Conservation (phyloP, 2,888 invertebrate genomes). For the Caenorhabditis auriculariae region DNA sequence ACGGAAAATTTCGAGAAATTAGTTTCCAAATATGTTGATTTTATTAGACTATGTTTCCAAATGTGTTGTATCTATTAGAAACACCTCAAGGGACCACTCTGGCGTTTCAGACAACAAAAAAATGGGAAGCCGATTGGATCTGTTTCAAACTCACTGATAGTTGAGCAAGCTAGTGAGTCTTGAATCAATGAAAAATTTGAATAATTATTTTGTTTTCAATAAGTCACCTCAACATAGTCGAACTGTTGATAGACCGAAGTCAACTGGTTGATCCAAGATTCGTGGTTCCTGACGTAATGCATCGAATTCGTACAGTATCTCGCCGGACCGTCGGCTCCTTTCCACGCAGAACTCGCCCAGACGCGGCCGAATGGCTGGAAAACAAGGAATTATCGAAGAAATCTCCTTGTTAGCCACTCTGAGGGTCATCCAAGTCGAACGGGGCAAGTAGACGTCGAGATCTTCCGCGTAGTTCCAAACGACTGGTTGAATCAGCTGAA, state of each 20-base stretch:
- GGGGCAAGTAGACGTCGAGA: slow-evolving; percentile 55
- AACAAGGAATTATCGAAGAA: slow-evolving; percentile 1
- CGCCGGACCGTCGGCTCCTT: slow-evolving; percentile 69
- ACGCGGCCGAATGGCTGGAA: slow-evolving; percentile 71
- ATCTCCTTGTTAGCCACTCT: slow-evolving; percentile 14
- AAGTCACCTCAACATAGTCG: slow-evolving; percentile 46
- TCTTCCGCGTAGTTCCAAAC: slow-evolving; percentile 63
- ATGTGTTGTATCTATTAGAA: no score
- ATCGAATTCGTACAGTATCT: slow-evolving; percentile 65
- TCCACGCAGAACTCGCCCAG: slow-evolving; percentile 78
- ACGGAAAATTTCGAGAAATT: no score
- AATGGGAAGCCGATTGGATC: background rate
- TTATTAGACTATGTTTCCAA: no score
- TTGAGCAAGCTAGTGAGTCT: background rate
- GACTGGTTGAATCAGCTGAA: slow-evolving; percentile 52
- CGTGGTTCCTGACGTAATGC: slow-evolving; percentile 67
- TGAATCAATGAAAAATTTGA: background rate
- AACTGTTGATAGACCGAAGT: slow-evolving; percentile 56
- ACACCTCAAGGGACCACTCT: no score
- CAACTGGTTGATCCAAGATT: slow-evolving; percentile 65
- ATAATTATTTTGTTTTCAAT: background rate
- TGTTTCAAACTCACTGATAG: background rate
- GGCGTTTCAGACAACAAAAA: background rate
- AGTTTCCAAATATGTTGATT: no score
- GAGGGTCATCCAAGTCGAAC: slow-evolving; percentile 70